Percentiles rank a stretch among this genome's conserved stretches.
These are phyloP conservation scores for Acanthosoma haemorrhoidale DNA, from an alignment of 2,888 invertebrate species.

Conservation along the genomic window DNA sequence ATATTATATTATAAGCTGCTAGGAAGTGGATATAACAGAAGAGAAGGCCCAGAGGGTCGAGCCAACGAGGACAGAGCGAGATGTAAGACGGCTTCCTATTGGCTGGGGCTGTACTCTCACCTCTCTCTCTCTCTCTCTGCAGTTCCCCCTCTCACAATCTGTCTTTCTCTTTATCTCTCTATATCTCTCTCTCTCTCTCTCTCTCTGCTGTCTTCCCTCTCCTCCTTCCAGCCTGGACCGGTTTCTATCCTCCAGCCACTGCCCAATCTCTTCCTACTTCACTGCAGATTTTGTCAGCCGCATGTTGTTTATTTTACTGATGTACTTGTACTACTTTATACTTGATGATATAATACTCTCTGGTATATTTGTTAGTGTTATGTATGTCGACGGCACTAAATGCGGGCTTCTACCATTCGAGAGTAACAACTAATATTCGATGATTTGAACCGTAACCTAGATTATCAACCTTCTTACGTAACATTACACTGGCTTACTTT, in stretches of 20 bases:
- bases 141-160: neutral
- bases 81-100: neutral
- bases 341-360: neutral
- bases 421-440: no score
- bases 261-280: slow-evolving; percentile 13
- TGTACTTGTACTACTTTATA: no score
- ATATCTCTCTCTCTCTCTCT: slow-evolving; percentile 9
- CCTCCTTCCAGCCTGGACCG: neutral
- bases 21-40: neutral
- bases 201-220: neutral
- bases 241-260: neutral
- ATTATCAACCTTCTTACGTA: no score
- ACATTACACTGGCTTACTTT: no score
- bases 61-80: neutral
- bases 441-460: no score
- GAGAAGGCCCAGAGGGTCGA: neutral
- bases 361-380: no score
- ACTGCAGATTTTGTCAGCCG: neutral
- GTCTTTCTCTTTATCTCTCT: slow-evolving; percentile 15
- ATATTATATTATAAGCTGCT: no score
- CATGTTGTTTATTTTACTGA: slow-evolving; percentile 5
- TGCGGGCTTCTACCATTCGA: no score
- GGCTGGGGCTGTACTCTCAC: neutral
- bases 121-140: slow-evolving; percentile 17
- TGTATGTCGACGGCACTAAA: no score